A percentile compares a stretch with the other conserved stretches of the same genome.
Evolutionary conservation across 2,888 invertebrate species (phyloP).

Genomic region (Cabera pusaria): DNA sequence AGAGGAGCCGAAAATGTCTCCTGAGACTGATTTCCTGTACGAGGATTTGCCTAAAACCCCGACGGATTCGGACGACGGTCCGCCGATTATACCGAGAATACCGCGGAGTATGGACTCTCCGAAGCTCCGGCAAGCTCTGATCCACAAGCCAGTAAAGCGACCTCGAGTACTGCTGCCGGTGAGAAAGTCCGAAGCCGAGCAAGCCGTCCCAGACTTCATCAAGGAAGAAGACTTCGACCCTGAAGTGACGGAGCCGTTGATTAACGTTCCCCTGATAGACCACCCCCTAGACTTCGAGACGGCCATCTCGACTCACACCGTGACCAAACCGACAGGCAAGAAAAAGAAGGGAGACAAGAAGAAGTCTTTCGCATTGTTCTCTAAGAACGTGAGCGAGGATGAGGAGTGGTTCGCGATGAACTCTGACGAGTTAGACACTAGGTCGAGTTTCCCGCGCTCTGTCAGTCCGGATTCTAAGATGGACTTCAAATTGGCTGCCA

Average conservation of each 20-base stretch:
- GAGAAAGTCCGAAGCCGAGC: slow-evolving; percentile 48
- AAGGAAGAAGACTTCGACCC: slow-evolving; percentile 38
- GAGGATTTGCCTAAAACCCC: slow-evolving; percentile 37
- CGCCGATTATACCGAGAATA: slow-evolving; percentile 34
- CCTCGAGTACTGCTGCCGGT: slow-evolving; percentile 69
- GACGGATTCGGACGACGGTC: slow-evolving; percentile 25
- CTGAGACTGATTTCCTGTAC: slow-evolving; percentile 31
- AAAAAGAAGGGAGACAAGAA: slow-evolving; percentile 47
- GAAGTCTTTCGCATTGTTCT: slow-evolving; percentile 46
- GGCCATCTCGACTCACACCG: slow-evolving; percentile 69
- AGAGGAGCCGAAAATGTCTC: slow-evolving; percentile 44
- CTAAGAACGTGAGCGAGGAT: slow-evolving; percentile 59
- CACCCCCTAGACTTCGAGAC: slow-evolving; percentile 59
- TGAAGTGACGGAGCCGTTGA: slow-evolving; percentile 22
- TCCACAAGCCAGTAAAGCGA: slow-evolving; percentile 60
- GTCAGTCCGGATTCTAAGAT: slow-evolving; percentile 67
- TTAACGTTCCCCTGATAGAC: slow-evolving; percentile 34
- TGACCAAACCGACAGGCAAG: slow-evolving; percentile 53
- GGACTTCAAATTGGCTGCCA: slow-evolving; percentile 42
- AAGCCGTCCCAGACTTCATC: slow-evolving; percentile 26
- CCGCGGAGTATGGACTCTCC: slow-evolving; percentile 59
- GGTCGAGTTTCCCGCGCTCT: slow-evolving; percentile 69
- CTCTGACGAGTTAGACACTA: slow-evolving; percentile 69
- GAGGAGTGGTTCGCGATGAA: slow-evolving; percentile 62
- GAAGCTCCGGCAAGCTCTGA: slow-evolving; percentile 60